A percentile compares a stretch with the other conserved stretches of the same genome.
phyloP scores from a whole-genome alignment of 64 coral and sea anemone species.

The Porites lutea region DNA sequence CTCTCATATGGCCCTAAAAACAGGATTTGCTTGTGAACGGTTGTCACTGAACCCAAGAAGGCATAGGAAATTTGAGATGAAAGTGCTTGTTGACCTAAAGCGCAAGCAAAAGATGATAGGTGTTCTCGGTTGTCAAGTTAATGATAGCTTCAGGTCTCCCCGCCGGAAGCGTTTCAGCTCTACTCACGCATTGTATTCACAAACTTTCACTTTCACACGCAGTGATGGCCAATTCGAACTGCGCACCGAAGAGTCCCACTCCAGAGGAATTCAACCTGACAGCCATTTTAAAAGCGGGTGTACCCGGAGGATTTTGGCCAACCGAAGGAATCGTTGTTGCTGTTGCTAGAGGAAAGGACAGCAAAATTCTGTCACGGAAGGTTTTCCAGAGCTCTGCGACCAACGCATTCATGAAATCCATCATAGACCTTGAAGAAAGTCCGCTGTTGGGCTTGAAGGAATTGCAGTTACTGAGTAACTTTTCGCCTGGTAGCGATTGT shows the following conservation, averaged over 20 bases:
- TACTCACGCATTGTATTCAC: neutral
- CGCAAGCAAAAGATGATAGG: neutral
- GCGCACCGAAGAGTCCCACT: constrained; percentile 13
- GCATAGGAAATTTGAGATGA: constrained; percentile 14
- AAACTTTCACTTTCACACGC: neutral
- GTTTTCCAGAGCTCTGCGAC: constrained; percentile 12
- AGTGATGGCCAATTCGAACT: neutral
- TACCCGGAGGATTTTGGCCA: constrained; percentile 60
- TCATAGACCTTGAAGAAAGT: constrained; percentile 8
- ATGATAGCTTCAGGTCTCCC: neutral
- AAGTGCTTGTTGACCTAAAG: neutral
- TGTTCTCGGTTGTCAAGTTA: neutral
- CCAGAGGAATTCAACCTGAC: constrained; percentile 43
- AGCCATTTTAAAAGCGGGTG: constrained; percentile 21
- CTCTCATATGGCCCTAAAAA: no score
- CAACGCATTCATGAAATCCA: neutral
- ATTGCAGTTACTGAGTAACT: constrained; percentile 28
- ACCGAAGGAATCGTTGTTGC: neutral
- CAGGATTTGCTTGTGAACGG: neutral
- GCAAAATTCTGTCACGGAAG: constrained; percentile 27
- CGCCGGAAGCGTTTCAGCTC: neutral
- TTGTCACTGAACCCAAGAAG: neutral
- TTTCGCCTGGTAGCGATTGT: constrained; percentile 24
- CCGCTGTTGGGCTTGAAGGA: neutral
- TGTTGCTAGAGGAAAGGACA: constrained; percentile 31